phyloP scores from a whole-genome alignment of 1,140 invertebrate genomes.

The Bombus balteatus region DNA sequence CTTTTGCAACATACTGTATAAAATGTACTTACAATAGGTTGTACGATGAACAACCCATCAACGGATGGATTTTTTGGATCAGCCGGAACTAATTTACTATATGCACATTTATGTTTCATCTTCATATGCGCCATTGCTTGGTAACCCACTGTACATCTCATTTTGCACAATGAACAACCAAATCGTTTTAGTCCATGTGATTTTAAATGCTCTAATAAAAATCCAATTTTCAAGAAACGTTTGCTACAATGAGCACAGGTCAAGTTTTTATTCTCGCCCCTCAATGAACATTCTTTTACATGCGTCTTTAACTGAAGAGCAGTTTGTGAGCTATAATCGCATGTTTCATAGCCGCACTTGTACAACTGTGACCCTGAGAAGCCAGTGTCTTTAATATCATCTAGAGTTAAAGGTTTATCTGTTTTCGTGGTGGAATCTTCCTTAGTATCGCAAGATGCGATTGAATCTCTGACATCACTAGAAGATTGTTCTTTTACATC shows the following conservation, averaged over 20 bases:
- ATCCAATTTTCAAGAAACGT: slow-evolving; percentile 74
- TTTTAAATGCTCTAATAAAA: slow-evolving; percentile 81
- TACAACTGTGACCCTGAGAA: slow-evolving; percentile 80
- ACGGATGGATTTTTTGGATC: slow-evolving; percentile 82
- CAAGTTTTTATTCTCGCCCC: slow-evolving; percentile 64
- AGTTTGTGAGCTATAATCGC: slow-evolving; percentile 72
- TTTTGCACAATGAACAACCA: slow-evolving; percentile 82
- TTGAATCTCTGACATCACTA: slow-evolving; percentile 9
- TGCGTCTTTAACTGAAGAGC: slow-evolving; percentile 80
- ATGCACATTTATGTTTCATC: slow-evolving; percentile 81
- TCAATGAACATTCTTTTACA: slow-evolving; percentile 77
- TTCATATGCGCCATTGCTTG: slow-evolving; percentile 84
- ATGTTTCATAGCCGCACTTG: slow-evolving; percentile 81
- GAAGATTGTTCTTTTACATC: slow-evolving; percentile 25
- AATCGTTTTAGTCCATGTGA: slow-evolving; percentile 83
- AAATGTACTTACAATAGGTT: slow-evolving; percentile 76
- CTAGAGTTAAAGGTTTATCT: slow-evolving; percentile 67
- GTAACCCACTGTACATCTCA: slow-evolving; percentile 79
- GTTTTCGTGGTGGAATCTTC: slow-evolving; percentile 1
- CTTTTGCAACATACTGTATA: background rate
- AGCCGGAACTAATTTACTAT: slow-evolving; percentile 80
- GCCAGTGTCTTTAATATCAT: slow-evolving; percentile 78
- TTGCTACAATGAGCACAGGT: slow-evolving; percentile 83
- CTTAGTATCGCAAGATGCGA: background rate
- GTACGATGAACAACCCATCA: slow-evolving; percentile 83